Base-by-base conservation (phyloP, 2,113 vertebrate genomes). In the Melanostigma gelatinosum region DNA sequence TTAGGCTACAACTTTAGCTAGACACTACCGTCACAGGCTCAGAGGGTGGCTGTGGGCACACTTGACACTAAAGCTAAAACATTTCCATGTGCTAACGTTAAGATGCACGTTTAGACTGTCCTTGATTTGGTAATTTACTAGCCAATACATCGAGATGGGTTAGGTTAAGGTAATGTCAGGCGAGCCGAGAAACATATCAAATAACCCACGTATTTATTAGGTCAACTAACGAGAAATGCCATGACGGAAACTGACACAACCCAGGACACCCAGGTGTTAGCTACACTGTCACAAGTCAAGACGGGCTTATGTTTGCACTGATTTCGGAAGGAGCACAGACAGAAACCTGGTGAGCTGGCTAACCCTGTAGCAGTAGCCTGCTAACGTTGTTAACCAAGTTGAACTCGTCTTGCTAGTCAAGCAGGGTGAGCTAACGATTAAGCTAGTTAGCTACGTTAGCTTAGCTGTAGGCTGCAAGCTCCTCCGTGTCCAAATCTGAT, bases 401-500 rank as follows among this genome's bases (percentile, higher is more conserved):
- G 76, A 80, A 72, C 77, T 65, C 60, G 54, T 72, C 78, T 69
- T 54, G 80, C 87, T 86, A 71, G 65, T 79, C 71, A 78, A 79
- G 48, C 74, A 70, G 46, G 79, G 38, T 22, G 52, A 72, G 89
- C 91, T 92, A 89, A 85, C 55, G 58, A 66, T 34, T 44, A 83
- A 20, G 93, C 89, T 93, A 91, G 84, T 79, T 75, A 77, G 91
- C 87, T 29, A 7, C 48, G 71, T 86, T 94, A 94, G 92, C 91
- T 85, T 93, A 90, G 90, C 91, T 62, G 60, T 1, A 10, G 67
- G 32, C 68, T 88, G 69, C 77, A 77, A 78, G 79, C 75, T 85
- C 27, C 57, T 8, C 38, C 12, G 20, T 71, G 64, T 38, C 27
- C 44, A 66, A 84, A 80, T 48, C 36, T 67, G 63, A 42, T 8